Conservation (phyloP, 2,797 vertebrate species). For the Epinephelus malabaricus region DNA sequence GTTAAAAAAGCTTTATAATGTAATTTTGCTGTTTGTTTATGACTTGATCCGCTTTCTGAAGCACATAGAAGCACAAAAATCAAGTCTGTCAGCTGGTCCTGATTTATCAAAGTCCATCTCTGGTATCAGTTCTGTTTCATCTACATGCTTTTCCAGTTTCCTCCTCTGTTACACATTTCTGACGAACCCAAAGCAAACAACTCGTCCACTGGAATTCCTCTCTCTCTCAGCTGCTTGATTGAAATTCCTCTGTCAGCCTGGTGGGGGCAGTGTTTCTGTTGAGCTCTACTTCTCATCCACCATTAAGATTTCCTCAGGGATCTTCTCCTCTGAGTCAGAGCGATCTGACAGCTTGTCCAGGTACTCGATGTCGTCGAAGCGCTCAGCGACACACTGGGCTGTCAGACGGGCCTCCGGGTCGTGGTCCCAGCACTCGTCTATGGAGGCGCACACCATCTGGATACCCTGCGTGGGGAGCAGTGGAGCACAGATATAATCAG, state of each 20-base stretch:
- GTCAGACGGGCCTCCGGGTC: slow-evolving; percentile 97
- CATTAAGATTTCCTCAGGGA: slow-evolving; percentile 89
- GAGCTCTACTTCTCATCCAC: slow-evolving; percentile 89
- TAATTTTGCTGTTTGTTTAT: slow-evolving; percentile 57
- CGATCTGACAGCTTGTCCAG: slow-evolving; percentile 90
- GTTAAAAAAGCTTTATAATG: slow-evolving; percentile 70
- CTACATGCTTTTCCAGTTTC: slow-evolving; percentile 42
- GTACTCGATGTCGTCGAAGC: slow-evolving; percentile 91
- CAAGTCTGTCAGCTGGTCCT: slow-evolving; percentile 24
- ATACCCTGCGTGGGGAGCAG: slow-evolving; percentile 88
- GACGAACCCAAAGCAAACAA: slow-evolving; percentile 25
- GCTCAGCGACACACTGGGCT: slow-evolving; percentile 93
- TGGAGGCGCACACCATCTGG: slow-evolving; percentile 92
- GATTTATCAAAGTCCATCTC: slow-evolving; percentile 15
- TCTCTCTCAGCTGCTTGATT: slow-evolving; percentile 30
- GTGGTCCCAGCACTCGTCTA: slow-evolving; percentile 97
- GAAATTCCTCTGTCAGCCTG: slow-evolving; percentile 47
- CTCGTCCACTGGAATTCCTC: slow-evolving; percentile 29
- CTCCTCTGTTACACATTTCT: slow-evolving; percentile 17
- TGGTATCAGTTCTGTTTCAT: slow-evolving; percentile 26
- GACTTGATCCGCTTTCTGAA: slow-evolving; percentile 55
- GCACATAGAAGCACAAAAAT: slow-evolving; percentile 32
- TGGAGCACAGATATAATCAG: slow-evolving; percentile 44
- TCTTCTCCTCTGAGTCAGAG: slow-evolving; percentile 94
- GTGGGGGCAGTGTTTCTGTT: slow-evolving; percentile 46